Base-by-base conservation (phyloP, 2,888 invertebrate species). In the Calameuta filiformis region DNA sequence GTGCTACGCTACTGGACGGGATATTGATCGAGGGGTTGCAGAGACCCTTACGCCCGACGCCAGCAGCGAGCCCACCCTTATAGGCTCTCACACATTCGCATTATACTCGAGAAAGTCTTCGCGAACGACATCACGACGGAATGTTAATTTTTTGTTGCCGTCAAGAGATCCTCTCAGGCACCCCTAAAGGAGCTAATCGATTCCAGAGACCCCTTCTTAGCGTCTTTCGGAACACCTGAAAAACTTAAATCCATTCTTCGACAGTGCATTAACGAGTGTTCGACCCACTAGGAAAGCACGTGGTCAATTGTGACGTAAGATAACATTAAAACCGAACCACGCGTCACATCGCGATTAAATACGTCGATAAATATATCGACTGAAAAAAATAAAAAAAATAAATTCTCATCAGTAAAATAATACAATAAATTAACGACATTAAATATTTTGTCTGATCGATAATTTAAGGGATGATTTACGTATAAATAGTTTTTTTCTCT, bases 11-110 rank as follows among this genome's bases (percentile, higher is more conserved):
- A 87, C 85, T 89, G 89, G 85, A 83, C 84, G 82, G 82, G 84
- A 89, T 89, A 89, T 89, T 88, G 89, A 89, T 89, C 89, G 89
- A 86, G 85, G 84, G 85, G 85, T 84, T 56, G 82, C 83, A 85
- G 83, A 85, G 78, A 82, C 88, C 87, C 85, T 87, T 85, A 82
- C 79, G 81, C 86, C 81, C 84, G 85, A 78, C 83, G 81, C 81
- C 83, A 81, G 81, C 80, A 84, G 73, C 71, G 83, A 81, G 77
- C 81, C 86, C 82, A 85, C 85, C 86, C 85, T 85, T 86, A 81
- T 86, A 85, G 85, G 79, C 83, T 73, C 81, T 82, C 82, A 69
- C 40, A 81, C 81, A 79, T 78, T 85, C 86, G 79, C 83, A 82
- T 81, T 82, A 76, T 81, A 73, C 79, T 76, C 76, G 80, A 82